phyloP scores from a whole-genome alignment of 2,113 vertebrate genomes.

The Aptenodytes forsteri region DNA sequence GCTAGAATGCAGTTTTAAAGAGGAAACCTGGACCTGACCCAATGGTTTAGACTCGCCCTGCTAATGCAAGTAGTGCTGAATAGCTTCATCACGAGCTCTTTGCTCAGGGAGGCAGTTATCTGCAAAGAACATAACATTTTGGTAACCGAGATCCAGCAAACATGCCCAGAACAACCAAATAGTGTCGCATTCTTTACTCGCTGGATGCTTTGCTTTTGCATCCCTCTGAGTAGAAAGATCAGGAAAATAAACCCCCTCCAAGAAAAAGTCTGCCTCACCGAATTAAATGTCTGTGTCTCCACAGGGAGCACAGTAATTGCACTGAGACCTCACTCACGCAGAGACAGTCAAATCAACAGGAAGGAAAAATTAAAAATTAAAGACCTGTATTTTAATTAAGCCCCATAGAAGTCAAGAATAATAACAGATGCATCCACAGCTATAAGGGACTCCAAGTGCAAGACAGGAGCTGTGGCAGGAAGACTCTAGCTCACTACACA shows the following conservation, averaged over 20 bases:
- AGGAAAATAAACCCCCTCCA: slow-evolving; percentile 26
- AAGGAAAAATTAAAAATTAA: slow-evolving; percentile 66
- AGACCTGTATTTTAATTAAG: slow-evolving; percentile 62
- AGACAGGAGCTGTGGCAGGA: not conserved
- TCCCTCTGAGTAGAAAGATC: not conserved
- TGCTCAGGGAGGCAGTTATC: not conserved
- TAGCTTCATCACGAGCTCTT: not conserved
- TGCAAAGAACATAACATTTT: not conserved
- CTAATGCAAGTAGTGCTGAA: not conserved
- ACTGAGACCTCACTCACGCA: not conserved
- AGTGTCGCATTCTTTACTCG: not conserved
- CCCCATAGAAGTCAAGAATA: not conserved
- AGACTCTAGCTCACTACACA: not conserved
- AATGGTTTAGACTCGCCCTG: not conserved
- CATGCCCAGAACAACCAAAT: not conserved
- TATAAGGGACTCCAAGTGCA: not conserved
- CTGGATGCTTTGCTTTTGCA: not conserved
- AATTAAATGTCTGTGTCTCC: slow-evolving; percentile 48
- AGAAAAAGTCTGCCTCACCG: not conserved
- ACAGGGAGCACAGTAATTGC: slow-evolving; percentile 49
- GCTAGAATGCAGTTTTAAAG: not conserved
- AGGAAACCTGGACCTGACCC: not conserved
- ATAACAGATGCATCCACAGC: not conserved
- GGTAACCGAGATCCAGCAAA: not conserved
- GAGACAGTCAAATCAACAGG: slow-evolving; percentile 33